phyloP scores from a whole-genome alignment of 2,113 vertebrate genomes.

The Grammomys dolichurus region DNA sequence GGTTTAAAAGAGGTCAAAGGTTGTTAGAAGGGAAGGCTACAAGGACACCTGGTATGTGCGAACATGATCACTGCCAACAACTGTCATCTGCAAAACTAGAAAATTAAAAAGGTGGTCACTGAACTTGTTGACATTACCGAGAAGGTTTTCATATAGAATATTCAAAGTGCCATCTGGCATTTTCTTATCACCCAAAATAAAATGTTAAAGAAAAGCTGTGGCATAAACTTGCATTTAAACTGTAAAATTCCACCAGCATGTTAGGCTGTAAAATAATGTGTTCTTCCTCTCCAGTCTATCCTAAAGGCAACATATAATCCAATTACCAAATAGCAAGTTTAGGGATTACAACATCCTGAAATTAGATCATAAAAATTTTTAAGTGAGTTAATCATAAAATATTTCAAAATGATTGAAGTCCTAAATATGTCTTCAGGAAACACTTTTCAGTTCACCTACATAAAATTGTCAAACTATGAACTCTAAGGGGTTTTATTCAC shows the following conservation, averaged over 20 bases:
- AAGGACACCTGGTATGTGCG: rapidly evolving
- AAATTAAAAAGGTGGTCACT: neutral
- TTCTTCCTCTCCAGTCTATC: slow-evolving; percentile 8
- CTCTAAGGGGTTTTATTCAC: neutral
- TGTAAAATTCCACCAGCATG: neutral
- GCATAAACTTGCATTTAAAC: neutral
- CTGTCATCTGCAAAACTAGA: neutral
- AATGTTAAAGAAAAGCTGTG: neutral
- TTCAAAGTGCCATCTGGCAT: neutral
- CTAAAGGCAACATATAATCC: neutral
- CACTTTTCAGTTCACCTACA: neutral
- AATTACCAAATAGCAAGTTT: neutral
- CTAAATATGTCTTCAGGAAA: neutral
- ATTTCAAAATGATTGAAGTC: neutral
- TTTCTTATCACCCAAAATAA: neutral
- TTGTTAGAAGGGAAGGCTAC: neutral
- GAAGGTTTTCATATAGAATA: neutral
- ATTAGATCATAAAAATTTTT: neutral
- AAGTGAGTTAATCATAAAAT: neutral
- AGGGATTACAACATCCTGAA: neutral
- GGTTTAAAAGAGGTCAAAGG: neutral
- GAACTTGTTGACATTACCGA: neutral
- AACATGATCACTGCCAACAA: rapidly evolving
- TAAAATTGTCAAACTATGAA: neutral
- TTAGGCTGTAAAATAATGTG: neutral